These are phyloP conservation scores for Mesoligia furuncula DNA, from an alignment of 2,888 invertebrate genomes.

Conservation along the genomic window DNA sequence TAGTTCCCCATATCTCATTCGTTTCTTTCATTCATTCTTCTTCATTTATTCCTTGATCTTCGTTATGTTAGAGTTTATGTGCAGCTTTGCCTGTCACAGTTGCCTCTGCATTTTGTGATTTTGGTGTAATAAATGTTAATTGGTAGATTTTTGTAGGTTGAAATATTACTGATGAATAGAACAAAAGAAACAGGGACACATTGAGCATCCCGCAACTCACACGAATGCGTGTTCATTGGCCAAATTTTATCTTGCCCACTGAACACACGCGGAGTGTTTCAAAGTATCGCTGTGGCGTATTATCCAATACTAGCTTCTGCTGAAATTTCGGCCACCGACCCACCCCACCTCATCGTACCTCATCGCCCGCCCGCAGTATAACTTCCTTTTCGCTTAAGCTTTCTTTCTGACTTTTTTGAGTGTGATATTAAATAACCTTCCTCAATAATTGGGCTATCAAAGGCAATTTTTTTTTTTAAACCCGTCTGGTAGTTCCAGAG, in stretches of 20 bases:
- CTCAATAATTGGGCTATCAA: too few relatives aligned
- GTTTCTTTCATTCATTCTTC: neutral
- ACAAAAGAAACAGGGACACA: neutral
- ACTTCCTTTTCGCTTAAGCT: too few relatives aligned
- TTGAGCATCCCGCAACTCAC: neutral
- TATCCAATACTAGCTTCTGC: neutral
- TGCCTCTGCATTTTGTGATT: neutral
- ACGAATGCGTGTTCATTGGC: slow-evolving; percentile 23
- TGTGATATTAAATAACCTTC: too few relatives aligned
- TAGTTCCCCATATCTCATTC: neutral
- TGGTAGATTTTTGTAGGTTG: neutral
- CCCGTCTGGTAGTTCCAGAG: too few relatives aligned
- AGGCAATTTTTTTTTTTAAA: too few relatives aligned
- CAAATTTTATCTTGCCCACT: slow-evolving; percentile 7
- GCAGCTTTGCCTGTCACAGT: too few relatives aligned
- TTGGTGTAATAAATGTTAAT: neutral
- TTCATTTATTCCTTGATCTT: neutral
- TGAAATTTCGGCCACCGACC: neutral
- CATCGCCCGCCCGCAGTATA: neutral
- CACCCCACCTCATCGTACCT: neutral
- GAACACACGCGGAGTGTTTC: slow-evolving; percentile 5
- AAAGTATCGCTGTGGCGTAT: neutral
- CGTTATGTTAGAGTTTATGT: neutral
- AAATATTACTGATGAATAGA: neutral
- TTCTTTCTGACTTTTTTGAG: too few relatives aligned